These are phyloP conservation scores for Drosophila macrospina DNA, from an alignment of 2,888 invertebrate genomes.

Conservation along the genomic window DNA sequence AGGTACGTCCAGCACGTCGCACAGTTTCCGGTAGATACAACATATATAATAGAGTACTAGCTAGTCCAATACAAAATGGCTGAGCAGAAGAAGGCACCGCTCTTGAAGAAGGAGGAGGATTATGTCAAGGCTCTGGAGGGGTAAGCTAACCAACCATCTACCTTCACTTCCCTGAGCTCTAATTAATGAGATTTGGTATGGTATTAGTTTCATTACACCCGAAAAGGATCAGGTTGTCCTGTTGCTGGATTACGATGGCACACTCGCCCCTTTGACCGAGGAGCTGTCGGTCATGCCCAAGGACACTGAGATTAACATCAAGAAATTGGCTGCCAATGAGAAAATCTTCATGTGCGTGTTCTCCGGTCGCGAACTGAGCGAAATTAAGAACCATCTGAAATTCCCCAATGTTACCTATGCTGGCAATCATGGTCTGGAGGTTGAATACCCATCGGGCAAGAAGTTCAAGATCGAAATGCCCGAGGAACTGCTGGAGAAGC, in stretches of 20 bases:
- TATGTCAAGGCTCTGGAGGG: conserved; percentile 84
- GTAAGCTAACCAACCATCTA: conserved; percentile 61
- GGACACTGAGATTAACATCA: conserved; percentile 89
- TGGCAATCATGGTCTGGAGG: conserved; percentile 91
- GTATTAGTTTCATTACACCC: conserved; percentile 86
- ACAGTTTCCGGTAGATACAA: conserved; percentile 73
- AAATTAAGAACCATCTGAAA: conserved; percentile 90
- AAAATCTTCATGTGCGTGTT: conserved; percentile 91
- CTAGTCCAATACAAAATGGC: conserved; percentile 74
- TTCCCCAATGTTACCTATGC: conserved; percentile 89
- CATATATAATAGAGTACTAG: conserved; percentile 5
- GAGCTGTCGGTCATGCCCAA: conserved; percentile 88
- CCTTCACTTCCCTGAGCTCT: too few relatives aligned
- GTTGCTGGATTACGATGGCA: conserved; percentile 91
- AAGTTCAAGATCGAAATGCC: conserved; percentile 92
- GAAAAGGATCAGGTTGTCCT: conserved; percentile 89
- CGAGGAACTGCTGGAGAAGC: conserved; percentile 89
- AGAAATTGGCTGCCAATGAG: conserved; percentile 89
- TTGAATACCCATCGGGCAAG: conserved; percentile 91
- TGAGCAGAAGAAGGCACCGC: conserved; percentile 85
- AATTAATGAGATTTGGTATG: neutral
- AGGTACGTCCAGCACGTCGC: conserved; percentile 81
- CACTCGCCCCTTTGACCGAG: conserved; percentile 90
- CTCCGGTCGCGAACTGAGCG: conserved; percentile 90
- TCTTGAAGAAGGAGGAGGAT: conserved; percentile 84